phyloP scores from a whole-genome alignment of 2,113 vertebrate genomes.

The Phoxinus phoxinus region DNA sequence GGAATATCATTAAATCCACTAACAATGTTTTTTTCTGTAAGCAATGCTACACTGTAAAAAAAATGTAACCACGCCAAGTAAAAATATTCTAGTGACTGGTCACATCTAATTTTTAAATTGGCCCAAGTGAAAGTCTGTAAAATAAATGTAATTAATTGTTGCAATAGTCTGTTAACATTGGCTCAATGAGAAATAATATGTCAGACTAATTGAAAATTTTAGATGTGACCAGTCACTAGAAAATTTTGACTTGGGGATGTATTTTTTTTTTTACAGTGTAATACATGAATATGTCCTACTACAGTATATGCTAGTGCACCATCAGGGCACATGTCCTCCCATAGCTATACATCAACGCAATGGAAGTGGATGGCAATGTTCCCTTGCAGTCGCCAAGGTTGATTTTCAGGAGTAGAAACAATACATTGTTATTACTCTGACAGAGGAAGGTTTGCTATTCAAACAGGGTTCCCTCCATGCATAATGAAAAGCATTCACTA shows the following conservation, averaged over 20 bases:
- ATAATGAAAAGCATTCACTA: slow-evolving; percentile 62
- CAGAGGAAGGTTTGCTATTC: slow-evolving; percentile 45
- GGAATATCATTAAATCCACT: background rate
- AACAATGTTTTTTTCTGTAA: background rate
- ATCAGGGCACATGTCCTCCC: background rate
- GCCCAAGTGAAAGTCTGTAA: too few species aligned
- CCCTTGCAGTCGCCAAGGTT: slow-evolving; percentile 1
- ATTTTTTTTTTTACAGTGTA: too few species aligned
- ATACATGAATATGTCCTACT: background rate
- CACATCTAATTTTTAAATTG: too few species aligned
- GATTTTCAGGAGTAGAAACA: slow-evolving; percentile 53
- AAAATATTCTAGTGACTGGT: too few species aligned
- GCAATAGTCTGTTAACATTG: too few species aligned
- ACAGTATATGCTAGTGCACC: background rate
- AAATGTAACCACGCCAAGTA: too few species aligned
- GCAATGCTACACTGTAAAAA: too few species aligned
- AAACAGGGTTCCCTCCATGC: slow-evolving; percentile 55
- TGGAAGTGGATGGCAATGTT: background rate
- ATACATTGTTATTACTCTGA: slow-evolving; percentile 51
- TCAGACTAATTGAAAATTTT: too few species aligned
- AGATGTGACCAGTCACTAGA: too few species aligned
- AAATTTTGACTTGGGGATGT: too few species aligned
- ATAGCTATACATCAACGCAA: slow-evolving; percentile 3
- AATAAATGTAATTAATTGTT: too few species aligned
- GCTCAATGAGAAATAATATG: too few species aligned